Evolutionary conservation across 1,140 invertebrate species (phyloP).

Genomic region (Portunus trituberculatus): DNA sequence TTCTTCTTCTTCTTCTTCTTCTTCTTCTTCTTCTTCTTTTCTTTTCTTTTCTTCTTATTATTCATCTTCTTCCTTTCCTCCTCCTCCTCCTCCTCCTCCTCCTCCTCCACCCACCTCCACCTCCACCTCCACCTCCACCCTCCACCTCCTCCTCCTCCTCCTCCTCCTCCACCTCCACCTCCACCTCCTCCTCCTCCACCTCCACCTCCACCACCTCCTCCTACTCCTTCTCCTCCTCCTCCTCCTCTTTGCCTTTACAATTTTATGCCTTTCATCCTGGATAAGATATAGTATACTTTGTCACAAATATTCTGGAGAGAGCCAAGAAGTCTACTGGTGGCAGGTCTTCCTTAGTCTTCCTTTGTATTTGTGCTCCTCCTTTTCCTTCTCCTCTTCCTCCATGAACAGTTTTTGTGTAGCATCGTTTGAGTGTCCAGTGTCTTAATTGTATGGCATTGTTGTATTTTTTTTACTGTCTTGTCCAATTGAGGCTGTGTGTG

Average conservation of each 20-base stretch:
- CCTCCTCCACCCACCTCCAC: neutral
- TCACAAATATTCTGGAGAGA: too few relatives aligned
- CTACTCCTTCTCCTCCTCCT: neutral
- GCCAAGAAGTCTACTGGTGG: too few relatives aligned
- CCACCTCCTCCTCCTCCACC: neutral
- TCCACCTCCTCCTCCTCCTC: neutral
- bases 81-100: neutral
- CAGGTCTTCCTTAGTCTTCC: too few relatives aligned
- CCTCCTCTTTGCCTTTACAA: neutral
- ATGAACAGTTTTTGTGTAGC: too few relatives aligned
- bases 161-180: neutral
- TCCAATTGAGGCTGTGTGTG: too few relatives aligned
- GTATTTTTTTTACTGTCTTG: too few relatives aligned
- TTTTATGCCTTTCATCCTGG: neutral
- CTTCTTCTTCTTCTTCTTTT: neutral
- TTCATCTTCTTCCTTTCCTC: neutral
- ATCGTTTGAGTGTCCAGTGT: too few relatives aligned
- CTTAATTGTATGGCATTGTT: too few relatives aligned
- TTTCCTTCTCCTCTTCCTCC: too few relatives aligned
- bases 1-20: neutral
- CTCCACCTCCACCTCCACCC: neutral
- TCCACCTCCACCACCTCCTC: neutral
- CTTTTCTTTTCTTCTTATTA: neutral
- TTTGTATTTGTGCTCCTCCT: too few relatives aligned
- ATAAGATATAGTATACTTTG: too few relatives aligned